phyloP scores from a whole-genome alignment of 2,888 invertebrate genomes.

The Drosophila formosana region DNA sequence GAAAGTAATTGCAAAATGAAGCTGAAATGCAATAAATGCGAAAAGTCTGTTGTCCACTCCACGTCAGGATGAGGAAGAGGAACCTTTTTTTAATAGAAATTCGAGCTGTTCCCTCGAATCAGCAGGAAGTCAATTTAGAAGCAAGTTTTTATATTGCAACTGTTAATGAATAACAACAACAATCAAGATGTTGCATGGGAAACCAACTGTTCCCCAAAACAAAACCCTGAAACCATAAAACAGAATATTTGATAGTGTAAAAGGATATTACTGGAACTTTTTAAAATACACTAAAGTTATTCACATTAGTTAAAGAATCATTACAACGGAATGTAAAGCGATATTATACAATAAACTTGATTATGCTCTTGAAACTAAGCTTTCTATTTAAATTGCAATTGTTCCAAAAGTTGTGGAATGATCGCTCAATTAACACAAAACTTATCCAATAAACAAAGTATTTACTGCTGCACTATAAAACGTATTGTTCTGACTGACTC shows the following conservation, averaged over 20 bases:
- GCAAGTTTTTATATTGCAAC: conserved; percentile 27
- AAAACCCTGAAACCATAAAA: not conserved
- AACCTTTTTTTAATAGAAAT: conserved; percentile 51
- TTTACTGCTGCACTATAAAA: not conserved
- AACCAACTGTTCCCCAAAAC: conserved; percentile 19
- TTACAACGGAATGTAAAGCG: not conserved
- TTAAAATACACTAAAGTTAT: not conserved
- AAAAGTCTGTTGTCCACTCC: conserved; percentile 21
- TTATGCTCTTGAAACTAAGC: not conserved
- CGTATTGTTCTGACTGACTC: not conserved
- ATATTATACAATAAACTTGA: too few relatives aligned
- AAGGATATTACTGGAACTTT: not conserved
- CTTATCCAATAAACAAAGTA: not conserved
- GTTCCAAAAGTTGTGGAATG: not conserved
- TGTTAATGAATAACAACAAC: conserved; percentile 5
- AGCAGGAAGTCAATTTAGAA: conserved; percentile 49
- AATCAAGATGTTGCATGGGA: conserved; percentile 7
- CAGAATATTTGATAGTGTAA: not conserved
- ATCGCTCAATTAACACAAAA: not conserved
- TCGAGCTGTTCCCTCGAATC: conserved; percentile 33
- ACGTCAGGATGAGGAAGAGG: conserved; percentile 24
- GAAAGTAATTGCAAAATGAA: conserved; percentile 68
- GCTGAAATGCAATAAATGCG: conserved; percentile 64
- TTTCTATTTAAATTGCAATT: not conserved
- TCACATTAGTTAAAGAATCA: not conserved